These are phyloP conservation scores for Hypsopygia costalis DNA, from an alignment of 2,888 invertebrate genomes.

Conservation along the genomic window DNA sequence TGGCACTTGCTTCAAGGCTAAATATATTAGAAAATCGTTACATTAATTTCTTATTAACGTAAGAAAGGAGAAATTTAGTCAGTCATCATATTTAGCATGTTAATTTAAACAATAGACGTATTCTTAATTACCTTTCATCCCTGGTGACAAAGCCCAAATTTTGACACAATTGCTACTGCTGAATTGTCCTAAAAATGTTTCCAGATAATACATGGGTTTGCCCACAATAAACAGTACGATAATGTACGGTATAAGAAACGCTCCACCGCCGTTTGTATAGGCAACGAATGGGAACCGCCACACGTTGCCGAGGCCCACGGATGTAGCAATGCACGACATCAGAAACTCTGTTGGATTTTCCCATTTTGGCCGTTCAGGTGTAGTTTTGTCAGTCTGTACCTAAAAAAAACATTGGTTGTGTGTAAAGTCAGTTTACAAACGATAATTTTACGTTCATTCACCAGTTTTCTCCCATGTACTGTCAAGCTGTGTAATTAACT, in stretches of 20 bases:
- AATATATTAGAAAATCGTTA: no score
- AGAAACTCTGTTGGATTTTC: constrained; percentile 85
- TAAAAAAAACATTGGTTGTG: background rate
- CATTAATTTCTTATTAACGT: no score
- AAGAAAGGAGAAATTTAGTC: no score
- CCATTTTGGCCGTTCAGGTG: constrained; percentile 77
- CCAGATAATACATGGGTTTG: constrained; percentile 91
- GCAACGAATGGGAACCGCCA: constrained; percentile 83
- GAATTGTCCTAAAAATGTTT: constrained; percentile 92
- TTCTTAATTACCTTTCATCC: constrained; percentile 88
- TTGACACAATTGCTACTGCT: constrained; percentile 89
- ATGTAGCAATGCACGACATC: constrained; percentile 87
- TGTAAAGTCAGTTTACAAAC: no score
- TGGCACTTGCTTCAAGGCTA: no score
- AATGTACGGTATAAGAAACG: constrained; percentile 87
- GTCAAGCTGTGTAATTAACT: no score
- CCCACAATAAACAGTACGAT: constrained; percentile 85
- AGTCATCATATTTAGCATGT: no score
- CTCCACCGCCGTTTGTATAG: constrained; percentile 87
- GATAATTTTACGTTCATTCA: no score
- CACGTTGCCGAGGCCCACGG: constrained; percentile 86
- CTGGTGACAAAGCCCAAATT: constrained; percentile 84
- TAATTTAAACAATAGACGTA: no score
- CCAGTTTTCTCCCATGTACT: no score
- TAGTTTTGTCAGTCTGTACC: constrained; percentile 10